phyloP scores from a whole-genome alignment of 2,797 vertebrate species.

The Coracias cyanogaster region DNA sequence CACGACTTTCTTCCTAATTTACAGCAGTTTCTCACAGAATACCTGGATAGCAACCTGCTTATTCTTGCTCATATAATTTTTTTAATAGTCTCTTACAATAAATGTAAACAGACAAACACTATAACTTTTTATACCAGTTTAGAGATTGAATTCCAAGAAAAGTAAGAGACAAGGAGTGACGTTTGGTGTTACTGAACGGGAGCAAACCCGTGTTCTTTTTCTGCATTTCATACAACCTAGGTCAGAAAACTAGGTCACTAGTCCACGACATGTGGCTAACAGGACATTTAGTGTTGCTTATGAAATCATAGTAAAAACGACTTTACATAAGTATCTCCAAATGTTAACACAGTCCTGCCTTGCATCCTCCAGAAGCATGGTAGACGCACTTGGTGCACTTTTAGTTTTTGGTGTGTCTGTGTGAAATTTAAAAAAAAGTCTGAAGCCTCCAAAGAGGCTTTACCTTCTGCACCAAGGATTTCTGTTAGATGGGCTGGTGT shows the following conservation, averaged over 20 bases:
- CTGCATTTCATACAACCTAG: not conserved
- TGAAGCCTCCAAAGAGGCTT: not conserved
- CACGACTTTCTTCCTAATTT: not conserved
- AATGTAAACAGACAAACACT: not conserved
- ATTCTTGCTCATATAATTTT: not conserved
- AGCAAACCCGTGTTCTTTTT: not conserved
- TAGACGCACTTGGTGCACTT: fast-evolving
- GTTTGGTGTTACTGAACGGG: not conserved
- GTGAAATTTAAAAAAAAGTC: not conserved
- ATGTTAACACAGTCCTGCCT: not conserved
- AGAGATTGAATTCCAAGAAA: not conserved
- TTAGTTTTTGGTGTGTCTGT: not conserved
- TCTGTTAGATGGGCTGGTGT: not conserved
- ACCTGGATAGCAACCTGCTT: not conserved
- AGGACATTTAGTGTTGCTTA: not conserved
- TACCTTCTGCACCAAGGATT: not conserved
- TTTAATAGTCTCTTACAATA: not conserved
- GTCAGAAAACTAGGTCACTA: not conserved
- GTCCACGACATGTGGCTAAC: fast-evolving
- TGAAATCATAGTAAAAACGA: not conserved
- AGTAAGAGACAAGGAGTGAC: not conserved
- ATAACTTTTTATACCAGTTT: not conserved
- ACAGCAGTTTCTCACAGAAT: not conserved
- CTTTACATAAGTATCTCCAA: not conserved
- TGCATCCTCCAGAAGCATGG: not conserved